A percentile compares a stretch with the other conserved stretches of the same genome.
Conservation (phyloP, 1,140 invertebrate genomes). For the Berghia stephanieae region DNA sequence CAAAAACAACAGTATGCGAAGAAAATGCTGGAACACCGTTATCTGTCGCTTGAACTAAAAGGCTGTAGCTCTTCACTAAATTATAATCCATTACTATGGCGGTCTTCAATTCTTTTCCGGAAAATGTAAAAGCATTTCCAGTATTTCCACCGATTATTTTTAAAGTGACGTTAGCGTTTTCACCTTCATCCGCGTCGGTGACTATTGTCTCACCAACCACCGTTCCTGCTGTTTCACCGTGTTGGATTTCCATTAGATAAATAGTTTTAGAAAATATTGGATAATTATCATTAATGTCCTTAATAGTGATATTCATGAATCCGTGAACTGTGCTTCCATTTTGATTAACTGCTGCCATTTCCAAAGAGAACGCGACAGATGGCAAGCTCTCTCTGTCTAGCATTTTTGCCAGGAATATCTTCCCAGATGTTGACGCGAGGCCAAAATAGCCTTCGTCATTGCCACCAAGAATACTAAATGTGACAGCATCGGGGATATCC, state of each 20-base stretch:
- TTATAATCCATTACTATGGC: neutral
- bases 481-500: too few relatives aligned
- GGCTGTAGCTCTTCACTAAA: neutral
- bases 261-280: neutral
- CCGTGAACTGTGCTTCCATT: neutral
- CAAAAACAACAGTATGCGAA: neutral
- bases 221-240: neutral
- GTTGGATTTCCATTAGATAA: neutral
- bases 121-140: neutral
- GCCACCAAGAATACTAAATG: neutral
- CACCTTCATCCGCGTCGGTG: neutral
- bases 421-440: conserved; percentile 2
- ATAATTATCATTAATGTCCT: conserved; percentile 21
- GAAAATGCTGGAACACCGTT: neutral
- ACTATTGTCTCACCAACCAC: neutral
- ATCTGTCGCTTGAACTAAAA: neutral
- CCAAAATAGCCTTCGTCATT: conserved; percentile 12
- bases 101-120: neutral
- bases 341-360: neutral
- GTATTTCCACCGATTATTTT: neutral
- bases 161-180: neutral
- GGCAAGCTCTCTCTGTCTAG: conserved; percentile 20
- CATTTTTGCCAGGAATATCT: neutral
- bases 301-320: neutral
- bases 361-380: neutral